Evolutionary conservation across 2,113 vertebrate species (phyloP).

Genomic region (Oriolus oriolus): DNA sequence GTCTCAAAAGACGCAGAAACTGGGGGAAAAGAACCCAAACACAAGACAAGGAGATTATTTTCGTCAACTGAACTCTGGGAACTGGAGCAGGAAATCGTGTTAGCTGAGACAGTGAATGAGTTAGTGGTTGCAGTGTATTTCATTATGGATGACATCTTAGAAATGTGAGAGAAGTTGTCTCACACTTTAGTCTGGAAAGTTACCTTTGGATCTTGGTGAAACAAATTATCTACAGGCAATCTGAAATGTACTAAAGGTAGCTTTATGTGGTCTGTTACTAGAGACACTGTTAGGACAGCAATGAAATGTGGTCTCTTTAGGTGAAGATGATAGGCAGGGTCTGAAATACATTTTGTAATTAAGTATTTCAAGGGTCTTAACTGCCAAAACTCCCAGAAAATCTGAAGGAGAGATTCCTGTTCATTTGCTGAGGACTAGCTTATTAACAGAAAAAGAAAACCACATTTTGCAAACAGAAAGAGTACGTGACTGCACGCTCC

Average conservation of each 20-base stretch:
- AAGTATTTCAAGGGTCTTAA: neutral
- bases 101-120: neutral
- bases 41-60: neutral
- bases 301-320: neutral
- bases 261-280: neutral
- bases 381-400: neutral
- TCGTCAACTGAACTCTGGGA: neutral
- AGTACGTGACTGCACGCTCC: neutral
- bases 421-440: neutral
- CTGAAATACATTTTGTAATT: neutral
- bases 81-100: neutral
- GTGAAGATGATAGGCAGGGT: neutral
- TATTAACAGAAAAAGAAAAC: neutral
- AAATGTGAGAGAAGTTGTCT: slow-evolving; percentile 18
- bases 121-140: neutral
- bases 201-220: neutral
- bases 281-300: neutral
- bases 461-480: neutral
- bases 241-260: neutral
- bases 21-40: neutral
- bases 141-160: neutral
- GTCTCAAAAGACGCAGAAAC: neutral
- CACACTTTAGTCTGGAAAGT: neutral
- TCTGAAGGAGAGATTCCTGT: neutral
- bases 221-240: neutral